phyloP scores from a whole-genome alignment of 35 echinoderm and acorn worm genomes.

The Ophioderma brevispina region DNA sequence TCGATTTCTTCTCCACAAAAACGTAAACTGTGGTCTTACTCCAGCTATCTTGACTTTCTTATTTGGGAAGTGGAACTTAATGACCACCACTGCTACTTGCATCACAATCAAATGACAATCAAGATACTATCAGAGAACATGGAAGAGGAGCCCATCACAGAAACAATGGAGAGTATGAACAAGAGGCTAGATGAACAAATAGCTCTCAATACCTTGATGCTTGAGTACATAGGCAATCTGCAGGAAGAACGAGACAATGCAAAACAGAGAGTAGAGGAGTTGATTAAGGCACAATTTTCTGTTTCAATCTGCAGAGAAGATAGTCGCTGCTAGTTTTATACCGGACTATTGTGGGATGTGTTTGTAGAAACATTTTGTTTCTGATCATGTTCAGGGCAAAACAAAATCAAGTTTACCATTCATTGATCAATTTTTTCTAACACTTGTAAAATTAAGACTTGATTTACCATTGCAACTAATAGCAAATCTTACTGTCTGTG shows the following conservation, averaged over 20 bases:
- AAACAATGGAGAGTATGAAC: too few species aligned
- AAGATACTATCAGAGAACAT: too few species aligned
- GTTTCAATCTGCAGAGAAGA: constrained; percentile 2
- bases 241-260: not conserved
- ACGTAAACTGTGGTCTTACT: too few species aligned
- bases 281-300: not conserved
- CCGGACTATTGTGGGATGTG: not conserved
- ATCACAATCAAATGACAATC: too few species aligned
- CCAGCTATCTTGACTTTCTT: too few species aligned
- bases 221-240: not conserved
- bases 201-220: too few species aligned
- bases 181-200: too few species aligned
- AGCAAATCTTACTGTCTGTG: not conserved
- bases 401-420: constrained; percentile 3
- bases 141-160: too few species aligned
- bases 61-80: too few species aligned
- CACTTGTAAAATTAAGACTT: constrained; percentile 3
- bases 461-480: constrained; percentile 17
- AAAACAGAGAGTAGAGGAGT: not conserved
- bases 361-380: not conserved
- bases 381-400: not conserved
- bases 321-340: constrained; percentile 9
- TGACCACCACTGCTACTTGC: too few species aligned
- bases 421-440: constrained; percentile 38
- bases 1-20: too few species aligned